phyloP scores from a whole-genome alignment of 2,113 vertebrate species.

The Aleadryas rufinucha region DNA sequence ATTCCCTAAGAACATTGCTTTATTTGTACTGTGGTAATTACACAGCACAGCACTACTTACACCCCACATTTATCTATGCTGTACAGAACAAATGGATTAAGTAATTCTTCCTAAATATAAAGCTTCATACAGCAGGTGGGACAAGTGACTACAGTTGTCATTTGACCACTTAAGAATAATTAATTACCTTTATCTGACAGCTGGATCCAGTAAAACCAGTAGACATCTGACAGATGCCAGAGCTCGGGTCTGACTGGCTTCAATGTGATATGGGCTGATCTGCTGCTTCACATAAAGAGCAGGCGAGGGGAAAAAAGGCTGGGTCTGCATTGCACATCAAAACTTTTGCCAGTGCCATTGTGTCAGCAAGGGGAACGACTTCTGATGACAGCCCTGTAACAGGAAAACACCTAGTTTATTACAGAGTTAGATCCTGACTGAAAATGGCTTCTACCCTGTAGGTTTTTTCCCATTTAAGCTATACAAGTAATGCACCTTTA shows the following conservation, averaged over 20 bases:
- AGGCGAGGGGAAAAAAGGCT: background rate
- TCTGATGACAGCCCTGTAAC: background rate
- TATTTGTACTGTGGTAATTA: background rate
- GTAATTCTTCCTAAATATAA: background rate
- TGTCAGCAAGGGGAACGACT: background rate
- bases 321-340: background rate
- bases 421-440: background rate
- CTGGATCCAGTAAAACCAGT: constrained; percentile 6
- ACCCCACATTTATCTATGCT: background rate
- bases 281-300: background rate
- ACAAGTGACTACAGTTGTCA: background rate
- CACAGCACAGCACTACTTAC: background rate
- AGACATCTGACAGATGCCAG: constrained; percentile 1
- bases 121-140: background rate
- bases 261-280: background rate
- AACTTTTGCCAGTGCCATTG: background rate
- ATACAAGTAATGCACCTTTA: background rate
- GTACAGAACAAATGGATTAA: background rate
- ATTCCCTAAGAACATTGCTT: background rate
- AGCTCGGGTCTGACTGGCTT: background rate
- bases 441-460: background rate
- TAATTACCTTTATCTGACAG: constrained; percentile 24
- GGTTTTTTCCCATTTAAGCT: background rate
- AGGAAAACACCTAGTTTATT: background rate
- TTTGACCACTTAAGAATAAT: constrained; percentile 44